phyloP scores from a whole-genome alignment of 2,113 vertebrate species.

The Onychostruthus taczanowskii region DNA sequence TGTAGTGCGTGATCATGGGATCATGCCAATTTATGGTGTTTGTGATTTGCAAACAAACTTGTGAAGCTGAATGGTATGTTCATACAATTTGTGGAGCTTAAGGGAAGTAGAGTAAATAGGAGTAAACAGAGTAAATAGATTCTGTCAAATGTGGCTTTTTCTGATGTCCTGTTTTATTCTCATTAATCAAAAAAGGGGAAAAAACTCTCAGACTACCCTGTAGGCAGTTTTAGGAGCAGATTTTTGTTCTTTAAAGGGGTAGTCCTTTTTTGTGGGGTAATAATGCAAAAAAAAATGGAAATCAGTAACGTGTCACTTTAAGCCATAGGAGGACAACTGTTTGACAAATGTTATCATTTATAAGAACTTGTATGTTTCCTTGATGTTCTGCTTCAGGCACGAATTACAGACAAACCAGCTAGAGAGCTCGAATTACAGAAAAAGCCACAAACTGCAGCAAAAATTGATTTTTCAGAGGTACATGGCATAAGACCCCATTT shows the following conservation, averaged over 20 bases:
- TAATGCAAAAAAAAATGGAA: not conserved
- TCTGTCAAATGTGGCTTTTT: not conserved
- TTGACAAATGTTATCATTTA: not conserved
- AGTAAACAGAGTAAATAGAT: not conserved
- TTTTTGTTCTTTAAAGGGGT: not conserved
- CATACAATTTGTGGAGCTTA: not conserved
- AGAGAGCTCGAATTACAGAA: not conserved
- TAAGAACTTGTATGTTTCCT: not conserved
- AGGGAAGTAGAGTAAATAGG: not conserved
- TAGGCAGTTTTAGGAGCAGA: not conserved
- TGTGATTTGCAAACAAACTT: not conserved
- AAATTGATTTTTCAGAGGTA: conserved; percentile 25
- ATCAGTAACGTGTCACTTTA: not conserved
- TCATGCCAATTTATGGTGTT: not conserved
- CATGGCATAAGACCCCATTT: not conserved
- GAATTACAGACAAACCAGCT: not conserved
- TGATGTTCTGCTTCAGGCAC: not conserved
- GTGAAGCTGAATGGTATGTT: not conserved
- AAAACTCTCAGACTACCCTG: not conserved
- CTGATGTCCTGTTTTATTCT: not conserved
- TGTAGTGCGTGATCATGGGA: not conserved
- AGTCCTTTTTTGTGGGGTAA: not conserved
- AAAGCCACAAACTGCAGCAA: not conserved
- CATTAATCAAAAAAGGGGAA: not conserved
- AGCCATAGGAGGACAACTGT: not conserved